A percentile compares a stretch with the other conserved stretches of the same genome.
These are phyloP conservation scores for Drosophila bocki DNA, from an alignment of 1,140 invertebrate genomes.

Conservation along the genomic window DNA sequence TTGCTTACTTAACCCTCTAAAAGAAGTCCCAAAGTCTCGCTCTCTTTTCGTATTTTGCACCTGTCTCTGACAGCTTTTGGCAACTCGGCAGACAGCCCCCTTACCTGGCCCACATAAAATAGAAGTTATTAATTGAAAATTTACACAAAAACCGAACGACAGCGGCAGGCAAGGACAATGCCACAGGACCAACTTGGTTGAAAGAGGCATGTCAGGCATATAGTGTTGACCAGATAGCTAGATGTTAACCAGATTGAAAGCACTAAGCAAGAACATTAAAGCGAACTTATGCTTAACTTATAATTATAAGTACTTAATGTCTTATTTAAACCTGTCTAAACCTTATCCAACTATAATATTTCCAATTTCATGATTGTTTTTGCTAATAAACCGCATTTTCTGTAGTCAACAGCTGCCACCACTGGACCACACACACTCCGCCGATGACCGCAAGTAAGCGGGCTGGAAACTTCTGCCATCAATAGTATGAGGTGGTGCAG, in stretches of 20 bases:
- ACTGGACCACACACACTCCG: not conserved
- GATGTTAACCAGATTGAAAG: not conserved
- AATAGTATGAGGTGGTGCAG: conserved; percentile 49
- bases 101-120: conserved; percentile 14
- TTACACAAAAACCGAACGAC: conserved; percentile 42
- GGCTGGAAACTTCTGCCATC: conserved; percentile 47
- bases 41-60: conserved; percentile 9
- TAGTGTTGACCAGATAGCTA: conserved; percentile 1
- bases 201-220: not conserved
- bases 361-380: not conserved
- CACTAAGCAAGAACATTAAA: not conserved
- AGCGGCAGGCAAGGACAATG: conserved; percentile 28
- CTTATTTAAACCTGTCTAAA: not conserved
- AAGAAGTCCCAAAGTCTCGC: not conserved
- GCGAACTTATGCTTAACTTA: not conserved
- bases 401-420: conserved; percentile 1
- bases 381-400: not conserved
- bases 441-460: conserved; percentile 16
- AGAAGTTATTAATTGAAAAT: conserved; percentile 79
- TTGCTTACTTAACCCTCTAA: conserved; percentile 2
- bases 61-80: conserved; percentile 68
- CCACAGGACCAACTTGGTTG: conserved; percentile 13
- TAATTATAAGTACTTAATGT: not conserved
- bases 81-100: conserved; percentile 18
- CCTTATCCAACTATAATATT: not conserved